Evolutionary conservation across 2,888 invertebrate species (phyloP).

Genomic region (Drosophila rubida): DNA sequence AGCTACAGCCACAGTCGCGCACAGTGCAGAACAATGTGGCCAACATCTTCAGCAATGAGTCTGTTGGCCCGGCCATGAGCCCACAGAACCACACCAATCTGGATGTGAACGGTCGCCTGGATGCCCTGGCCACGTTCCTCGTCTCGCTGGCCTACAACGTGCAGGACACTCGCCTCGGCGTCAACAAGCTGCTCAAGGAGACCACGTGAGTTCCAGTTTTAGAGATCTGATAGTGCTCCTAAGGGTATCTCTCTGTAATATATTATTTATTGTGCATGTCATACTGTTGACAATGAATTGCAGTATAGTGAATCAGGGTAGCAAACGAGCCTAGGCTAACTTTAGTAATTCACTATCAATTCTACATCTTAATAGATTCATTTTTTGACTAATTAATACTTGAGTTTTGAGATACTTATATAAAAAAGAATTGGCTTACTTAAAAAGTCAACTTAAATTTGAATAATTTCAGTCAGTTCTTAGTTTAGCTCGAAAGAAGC

Average conservation of each 20-base stretch:
- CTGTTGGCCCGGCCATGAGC: neutral
- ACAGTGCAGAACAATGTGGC: neutral
- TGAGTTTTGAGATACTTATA: too few relatives aligned
- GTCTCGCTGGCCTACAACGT: conserved; percentile 71
- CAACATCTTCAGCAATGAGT: conserved; percentile 16
- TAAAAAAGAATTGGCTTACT: too few relatives aligned
- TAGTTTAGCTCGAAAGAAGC: too few relatives aligned
- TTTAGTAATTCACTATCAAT: too few relatives aligned
- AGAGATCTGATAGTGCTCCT: neutral
- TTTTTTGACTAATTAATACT: too few relatives aligned
- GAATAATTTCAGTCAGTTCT: too few relatives aligned
- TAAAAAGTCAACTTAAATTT: too few relatives aligned
- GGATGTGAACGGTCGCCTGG: conserved; percentile 56
- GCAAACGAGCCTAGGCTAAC: too few relatives aligned
- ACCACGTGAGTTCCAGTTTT: conserved; percentile 68
- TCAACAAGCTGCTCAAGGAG: conserved; percentile 64
- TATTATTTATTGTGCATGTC: too few relatives aligned
- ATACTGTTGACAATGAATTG: too few relatives aligned
- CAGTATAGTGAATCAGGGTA: too few relatives aligned
- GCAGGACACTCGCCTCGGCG: conserved; percentile 48
- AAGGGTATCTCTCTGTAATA: neutral
- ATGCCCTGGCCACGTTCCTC: conserved; percentile 77
- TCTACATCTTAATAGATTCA: too few relatives aligned
- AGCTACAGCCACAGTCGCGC: neutral
- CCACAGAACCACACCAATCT: conserved; percentile 18